Conservation (phyloP, 2,113 vertebrate species). For the Mormyrus lacerda region DNA sequence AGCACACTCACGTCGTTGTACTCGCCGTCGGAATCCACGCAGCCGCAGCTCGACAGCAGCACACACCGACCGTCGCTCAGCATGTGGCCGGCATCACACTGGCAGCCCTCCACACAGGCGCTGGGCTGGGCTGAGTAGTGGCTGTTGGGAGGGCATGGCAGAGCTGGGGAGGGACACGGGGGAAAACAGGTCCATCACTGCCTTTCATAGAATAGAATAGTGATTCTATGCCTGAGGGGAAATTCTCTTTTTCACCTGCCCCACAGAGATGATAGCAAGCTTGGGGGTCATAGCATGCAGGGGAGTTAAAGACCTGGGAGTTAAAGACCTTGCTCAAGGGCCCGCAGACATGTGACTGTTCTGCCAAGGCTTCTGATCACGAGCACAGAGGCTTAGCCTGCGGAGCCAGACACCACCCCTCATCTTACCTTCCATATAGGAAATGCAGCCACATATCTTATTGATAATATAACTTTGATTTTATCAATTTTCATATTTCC, state of each 20-base stretch:
- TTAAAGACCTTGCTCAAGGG: not conserved
- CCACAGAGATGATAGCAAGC: not conserved
- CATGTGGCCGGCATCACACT: slow-evolving; percentile 59
- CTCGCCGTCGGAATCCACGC: slow-evolving; percentile 45
- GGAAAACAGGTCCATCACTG: not conserved
- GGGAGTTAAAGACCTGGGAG: not conserved
- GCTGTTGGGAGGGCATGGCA: slow-evolving; percentile 62
- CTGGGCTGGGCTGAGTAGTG: slow-evolving; percentile 58
- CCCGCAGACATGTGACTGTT: not conserved
- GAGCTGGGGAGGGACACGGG: slow-evolving; percentile 45
- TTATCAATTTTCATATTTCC: not conserved
- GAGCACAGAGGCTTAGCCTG: not conserved
- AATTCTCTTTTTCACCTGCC: not conserved
- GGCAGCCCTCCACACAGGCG: slow-evolving; percentile 67
- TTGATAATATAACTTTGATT: not conserved
- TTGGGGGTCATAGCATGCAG: not conserved
- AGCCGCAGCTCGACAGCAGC: slow-evolving; percentile 57
- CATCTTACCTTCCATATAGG: not conserved
- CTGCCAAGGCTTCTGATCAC: not conserved
- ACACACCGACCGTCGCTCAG: slow-evolving; percentile 65
- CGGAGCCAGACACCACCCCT: not conserved
- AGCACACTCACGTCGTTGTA: slow-evolving; percentile 62
- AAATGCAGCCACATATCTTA: not conserved
- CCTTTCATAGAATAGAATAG: not conserved
- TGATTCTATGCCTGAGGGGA: not conserved